Percentiles rank a stretch among this genome's conserved stretches.
Conservation (phyloP, 2,888 invertebrate species). For the Athripsodes cinereus region DNA sequence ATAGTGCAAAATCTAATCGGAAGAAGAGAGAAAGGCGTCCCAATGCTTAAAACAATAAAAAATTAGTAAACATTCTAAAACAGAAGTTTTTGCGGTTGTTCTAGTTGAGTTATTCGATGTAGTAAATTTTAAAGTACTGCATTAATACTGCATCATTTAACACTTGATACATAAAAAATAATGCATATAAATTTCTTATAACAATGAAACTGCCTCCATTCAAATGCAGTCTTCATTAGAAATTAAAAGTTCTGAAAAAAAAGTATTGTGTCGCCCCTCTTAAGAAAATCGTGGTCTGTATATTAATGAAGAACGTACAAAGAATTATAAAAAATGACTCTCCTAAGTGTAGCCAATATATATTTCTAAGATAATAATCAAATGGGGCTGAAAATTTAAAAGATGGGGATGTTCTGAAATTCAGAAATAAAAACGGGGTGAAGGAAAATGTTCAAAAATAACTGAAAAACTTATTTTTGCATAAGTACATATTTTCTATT, state of each 20-base stretch:
- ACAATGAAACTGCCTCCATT: not conserved
- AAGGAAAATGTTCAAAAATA: not conserved
- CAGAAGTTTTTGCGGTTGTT: too few relatives aligned
- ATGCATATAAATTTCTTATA: too few relatives aligned
- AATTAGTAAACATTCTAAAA: too few relatives aligned
- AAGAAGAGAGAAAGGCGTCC: too few relatives aligned
- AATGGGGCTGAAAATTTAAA: not conserved
- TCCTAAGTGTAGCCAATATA: not conserved
- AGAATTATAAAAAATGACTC: not conserved
- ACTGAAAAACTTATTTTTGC: not conserved
- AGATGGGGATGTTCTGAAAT: not conserved
- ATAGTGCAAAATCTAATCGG: too few relatives aligned
- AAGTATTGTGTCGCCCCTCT: not conserved
- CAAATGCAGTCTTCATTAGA: not conserved
- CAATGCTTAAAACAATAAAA: too few relatives aligned
- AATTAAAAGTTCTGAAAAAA: not conserved
- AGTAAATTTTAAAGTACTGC: too few relatives aligned
- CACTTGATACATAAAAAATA: too few relatives aligned
- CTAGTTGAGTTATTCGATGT: too few relatives aligned
- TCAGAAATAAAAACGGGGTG: not conserved
- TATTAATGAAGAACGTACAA: not conserved
- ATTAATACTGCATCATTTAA: too few relatives aligned
- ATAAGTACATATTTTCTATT: too few relatives aligned
- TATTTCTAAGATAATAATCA: not conserved
- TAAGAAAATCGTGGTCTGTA: not conserved